Base-by-base conservation (phyloP, 2,888 invertebrate genomes). In the Gandaritis pyraliata region DNA sequence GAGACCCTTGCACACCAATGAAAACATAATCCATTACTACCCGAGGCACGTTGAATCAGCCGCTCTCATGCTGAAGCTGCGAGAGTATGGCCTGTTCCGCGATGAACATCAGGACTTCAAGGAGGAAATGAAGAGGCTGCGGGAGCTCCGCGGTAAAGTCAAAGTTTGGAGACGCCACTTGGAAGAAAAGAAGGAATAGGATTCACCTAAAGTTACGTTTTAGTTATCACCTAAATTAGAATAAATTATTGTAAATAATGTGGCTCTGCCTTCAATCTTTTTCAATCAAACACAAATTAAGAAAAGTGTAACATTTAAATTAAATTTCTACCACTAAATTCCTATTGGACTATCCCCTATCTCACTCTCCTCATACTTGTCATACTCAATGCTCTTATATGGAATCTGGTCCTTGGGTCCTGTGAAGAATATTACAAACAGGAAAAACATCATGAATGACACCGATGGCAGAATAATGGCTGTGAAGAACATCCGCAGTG, bases 71-170 rank as follows among this genome's bases (percentile, higher is more conserved):
- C 87, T 90, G 67, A 92, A 94, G 70, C 87, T 98, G 39, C 86
- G 97, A 13, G 90, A 94, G 61, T 97, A 97, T 74, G 97, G 97
- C 0, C 88, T 97, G 4, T 97, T 93, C 83, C 93, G 97, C 61
- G 97, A 98, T 78, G 98, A 98, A 81, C 98, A 98, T 85, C 93
- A 95, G 78, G 98, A 98, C 86, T 98, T 97, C 78, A 95, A 95
- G 72, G 97, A 98, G 52, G 98, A 98, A 88, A 97, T 97, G 95
- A 93, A 93, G 70, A 93, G 97, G 60, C 87, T 97, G 72, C 92
- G 96, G 59, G 94, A 93, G 60, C 89, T 98, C 13, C 89, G 97
- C 60, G 98, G 98, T 10, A 98, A 97, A 83, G 93, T 93, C 1
- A 92, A 94, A 62, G 89, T 89, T 15, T 91, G 90, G 90, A 81